Evolutionary conservation across 2,113 vertebrate genomes (phyloP).

Genomic region (Romanogobio albipinnatus): DNA sequence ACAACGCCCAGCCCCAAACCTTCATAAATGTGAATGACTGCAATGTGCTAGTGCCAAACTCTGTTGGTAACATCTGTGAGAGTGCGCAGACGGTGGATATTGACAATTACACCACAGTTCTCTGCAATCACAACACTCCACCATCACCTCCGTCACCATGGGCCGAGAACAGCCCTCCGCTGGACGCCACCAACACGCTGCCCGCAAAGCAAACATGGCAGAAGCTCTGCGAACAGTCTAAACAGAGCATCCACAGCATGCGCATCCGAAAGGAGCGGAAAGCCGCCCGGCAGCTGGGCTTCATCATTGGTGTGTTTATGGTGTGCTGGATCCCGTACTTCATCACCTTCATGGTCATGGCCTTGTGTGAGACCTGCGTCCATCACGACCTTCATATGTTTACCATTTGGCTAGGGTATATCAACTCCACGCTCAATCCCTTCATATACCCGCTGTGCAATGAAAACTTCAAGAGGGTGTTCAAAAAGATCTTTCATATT

Average conservation of each 20-base stretch:
- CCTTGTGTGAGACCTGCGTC: slow-evolving; percentile 80
- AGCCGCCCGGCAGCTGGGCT: slow-evolving; percentile 91
- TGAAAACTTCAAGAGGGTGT: slow-evolving; percentile 92
- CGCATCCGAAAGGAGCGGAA: slow-evolving; percentile 86
- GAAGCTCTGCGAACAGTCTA: slow-evolving; percentile 78
- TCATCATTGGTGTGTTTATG: slow-evolving; percentile 91
- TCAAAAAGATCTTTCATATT: slow-evolving; percentile 87
- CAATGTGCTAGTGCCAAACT: slow-evolving; percentile 65
- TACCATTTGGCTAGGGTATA: slow-evolving; percentile 95
- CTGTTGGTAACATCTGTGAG: slow-evolving; percentile 66
- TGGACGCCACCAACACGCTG: slow-evolving; percentile 65
- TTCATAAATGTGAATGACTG: slow-evolving; percentile 57
- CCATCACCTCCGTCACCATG: slow-evolving; percentile 62
- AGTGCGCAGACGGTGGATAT: slow-evolving; percentile 68
- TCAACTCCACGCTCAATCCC: slow-evolving; percentile 95
- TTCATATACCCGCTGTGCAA: slow-evolving; percentile 96
- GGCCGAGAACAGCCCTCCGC: slow-evolving; percentile 59
- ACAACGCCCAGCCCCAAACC: slow-evolving; percentile 58
- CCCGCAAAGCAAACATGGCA: slow-evolving; percentile 85
- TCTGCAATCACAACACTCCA: slow-evolving; percentile 58
- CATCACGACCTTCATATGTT: slow-evolving; percentile 84
- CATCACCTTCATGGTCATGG: slow-evolving; percentile 89
- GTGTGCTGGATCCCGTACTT: slow-evolving; percentile 98
- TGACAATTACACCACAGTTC: slow-evolving; percentile 70
- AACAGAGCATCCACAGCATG: slow-evolving; percentile 73